These are phyloP conservation scores for Scaptomyza pallida DNA, from an alignment of 1,140 invertebrate genomes.

Conservation along the genomic window DNA sequence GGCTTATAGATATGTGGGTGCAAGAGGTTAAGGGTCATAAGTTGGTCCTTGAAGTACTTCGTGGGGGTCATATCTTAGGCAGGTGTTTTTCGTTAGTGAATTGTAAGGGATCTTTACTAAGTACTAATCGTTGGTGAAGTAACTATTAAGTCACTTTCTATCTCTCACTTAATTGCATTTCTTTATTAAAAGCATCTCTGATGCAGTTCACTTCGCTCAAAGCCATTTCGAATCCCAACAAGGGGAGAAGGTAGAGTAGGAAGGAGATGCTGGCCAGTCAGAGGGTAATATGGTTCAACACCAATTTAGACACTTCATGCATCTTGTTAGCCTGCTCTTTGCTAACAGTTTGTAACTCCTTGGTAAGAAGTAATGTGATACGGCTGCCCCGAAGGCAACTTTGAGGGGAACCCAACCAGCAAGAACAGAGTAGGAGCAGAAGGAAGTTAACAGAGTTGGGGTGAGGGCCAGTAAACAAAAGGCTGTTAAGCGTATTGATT, in stretches of 20 bases:
- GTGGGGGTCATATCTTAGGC: too few relatives aligned
- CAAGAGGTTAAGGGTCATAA: too few relatives aligned
- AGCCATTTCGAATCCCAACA: neutral
- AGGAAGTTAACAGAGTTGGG: constrained; percentile 10
- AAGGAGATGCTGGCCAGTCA: neutral
- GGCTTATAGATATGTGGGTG: too few relatives aligned
- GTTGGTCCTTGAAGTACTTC: too few relatives aligned
- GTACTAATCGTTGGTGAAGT: too few relatives aligned
- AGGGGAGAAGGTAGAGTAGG: neutral
- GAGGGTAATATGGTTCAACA: constrained; percentile 83
- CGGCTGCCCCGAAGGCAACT: constrained; percentile 42
- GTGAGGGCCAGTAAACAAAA: constrained; percentile 48
- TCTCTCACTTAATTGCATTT: too few relatives aligned
- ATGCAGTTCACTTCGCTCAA: too few relatives aligned
- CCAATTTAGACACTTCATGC: constrained; percentile 84
- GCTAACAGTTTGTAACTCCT: constrained; percentile 3
- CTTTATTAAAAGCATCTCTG: too few relatives aligned
- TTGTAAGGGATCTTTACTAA: too few relatives aligned
- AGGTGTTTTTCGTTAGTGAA: too few relatives aligned
- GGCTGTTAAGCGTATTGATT: constrained; percentile 71
- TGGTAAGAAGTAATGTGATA: constrained; percentile 58
- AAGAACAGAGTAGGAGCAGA: neutral
- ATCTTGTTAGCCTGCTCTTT: constrained; percentile 74
- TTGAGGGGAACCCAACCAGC: neutral
- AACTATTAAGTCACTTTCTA: neutral